Evolutionary conservation across 2,888 invertebrate genomes (phyloP).

Genomic region (Drosophila suboccidentalis): DNA sequence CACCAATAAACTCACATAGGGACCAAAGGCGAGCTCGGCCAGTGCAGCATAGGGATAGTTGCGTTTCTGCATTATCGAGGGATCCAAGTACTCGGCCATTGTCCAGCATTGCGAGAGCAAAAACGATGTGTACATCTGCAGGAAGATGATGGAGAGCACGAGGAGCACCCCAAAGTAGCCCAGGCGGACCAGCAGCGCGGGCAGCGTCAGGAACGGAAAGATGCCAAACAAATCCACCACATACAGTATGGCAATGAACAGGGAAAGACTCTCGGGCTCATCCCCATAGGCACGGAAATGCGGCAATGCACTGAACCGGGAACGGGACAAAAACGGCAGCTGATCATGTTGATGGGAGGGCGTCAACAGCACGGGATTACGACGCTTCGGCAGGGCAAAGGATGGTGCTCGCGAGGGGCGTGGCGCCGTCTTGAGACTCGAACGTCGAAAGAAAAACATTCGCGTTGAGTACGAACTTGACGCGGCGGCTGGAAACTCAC

Average conservation of each 20-base stretch:
- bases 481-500: slow-evolving; percentile 45
- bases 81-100: slow-evolving; percentile 90
- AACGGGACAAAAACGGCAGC: slow-evolving; percentile 82
- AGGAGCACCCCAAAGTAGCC: slow-evolving; percentile 91
- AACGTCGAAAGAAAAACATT: slow-evolving; percentile 74
- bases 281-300: slow-evolving; percentile 77
- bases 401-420: slow-evolving; percentile 71
- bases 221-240: slow-evolving; percentile 94
- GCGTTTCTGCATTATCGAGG: slow-evolving; percentile 88
- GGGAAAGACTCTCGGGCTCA: slow-evolving; percentile 86
- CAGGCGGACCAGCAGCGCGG: slow-evolving; percentile 91
- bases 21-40: slow-evolving; percentile 92
- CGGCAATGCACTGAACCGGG: slow-evolving; percentile 83
- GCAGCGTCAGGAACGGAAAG: slow-evolving; percentile 92
- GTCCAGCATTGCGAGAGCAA: slow-evolving; percentile 93
- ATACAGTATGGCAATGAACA: slow-evolving; percentile 90
- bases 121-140: slow-evolving; percentile 93
- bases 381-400: slow-evolving; percentile 68
- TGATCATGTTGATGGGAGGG: slow-evolving; percentile 82
- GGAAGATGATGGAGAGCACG: slow-evolving; percentile 88
- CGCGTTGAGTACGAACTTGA: slow-evolving; percentile 39
- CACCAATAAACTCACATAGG: slow-evolving; percentile 87
- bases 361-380: slow-evolving; percentile 58
- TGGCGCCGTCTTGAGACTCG: slow-evolving; percentile 59
- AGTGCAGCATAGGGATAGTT: slow-evolving; percentile 95